Conservation (phyloP, 2,888 invertebrate species). For the Dynastes grantii region DNA sequence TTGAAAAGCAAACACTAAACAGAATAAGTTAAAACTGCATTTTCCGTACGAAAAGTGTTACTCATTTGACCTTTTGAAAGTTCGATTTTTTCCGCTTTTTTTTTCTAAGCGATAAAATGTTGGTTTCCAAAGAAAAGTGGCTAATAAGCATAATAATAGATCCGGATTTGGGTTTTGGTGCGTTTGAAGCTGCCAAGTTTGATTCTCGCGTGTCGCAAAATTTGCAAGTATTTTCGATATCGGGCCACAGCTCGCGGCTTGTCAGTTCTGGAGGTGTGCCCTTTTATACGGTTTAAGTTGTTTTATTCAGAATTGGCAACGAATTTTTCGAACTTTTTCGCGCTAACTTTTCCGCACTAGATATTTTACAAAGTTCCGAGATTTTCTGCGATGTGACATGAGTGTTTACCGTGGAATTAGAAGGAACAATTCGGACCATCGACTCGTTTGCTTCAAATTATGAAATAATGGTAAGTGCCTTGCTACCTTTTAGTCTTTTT, state of each 20-base stretch:
- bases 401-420: neutral
- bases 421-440: neutral
- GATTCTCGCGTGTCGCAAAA: neutral
- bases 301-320: neutral
- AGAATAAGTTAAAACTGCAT: too few species aligned
- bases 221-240: neutral
- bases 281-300: neutral
- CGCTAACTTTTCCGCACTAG: neutral
- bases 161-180: neutral
- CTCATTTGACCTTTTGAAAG: too few species aligned
- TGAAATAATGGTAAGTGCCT: slow-evolving; percentile 34
- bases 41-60: too few species aligned
- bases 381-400: slow-evolving; percentile 4
- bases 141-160: too few species aligned
- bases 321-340: slow-evolving; percentile 7
- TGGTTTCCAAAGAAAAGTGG: too few species aligned
- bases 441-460: slow-evolving; percentile 9
- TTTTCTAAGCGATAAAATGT: too few species aligned
- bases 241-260: too few species aligned
- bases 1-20: too few species aligned
- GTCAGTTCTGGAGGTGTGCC: neutral
- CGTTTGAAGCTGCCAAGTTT: neutral
- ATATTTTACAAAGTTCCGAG: neutral
- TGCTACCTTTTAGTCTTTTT: neutral
- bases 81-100: too few species aligned